Percentiles rank a stretch among this genome's conserved stretches.
Evolutionary conservation across 2,888 invertebrate genomes (phyloP).

Genomic region (Hypselothyrea guttata): DNA sequence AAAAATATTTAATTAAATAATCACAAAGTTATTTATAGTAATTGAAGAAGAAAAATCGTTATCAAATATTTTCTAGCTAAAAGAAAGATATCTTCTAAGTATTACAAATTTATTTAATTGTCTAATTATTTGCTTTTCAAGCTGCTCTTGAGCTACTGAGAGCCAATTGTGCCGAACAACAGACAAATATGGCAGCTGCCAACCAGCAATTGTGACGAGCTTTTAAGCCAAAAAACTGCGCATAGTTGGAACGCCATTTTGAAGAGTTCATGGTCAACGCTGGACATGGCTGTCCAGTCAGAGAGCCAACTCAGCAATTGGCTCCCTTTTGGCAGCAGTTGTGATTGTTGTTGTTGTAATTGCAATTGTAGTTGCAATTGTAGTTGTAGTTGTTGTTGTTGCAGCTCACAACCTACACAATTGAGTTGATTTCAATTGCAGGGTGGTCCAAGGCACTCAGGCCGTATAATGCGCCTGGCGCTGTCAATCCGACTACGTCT

Average conservation of each 20-base stretch:
- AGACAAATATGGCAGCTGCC: slow-evolving; percentile 39
- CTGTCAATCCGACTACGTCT: slow-evolving; percentile 60
- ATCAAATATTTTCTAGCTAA: too few species aligned
- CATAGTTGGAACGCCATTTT: slow-evolving; percentile 51
- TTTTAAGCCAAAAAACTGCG: slow-evolving; percentile 8
- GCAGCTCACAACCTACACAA: slow-evolving; percentile 58
- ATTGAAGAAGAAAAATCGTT: too few species aligned
- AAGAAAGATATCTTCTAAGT: too few species aligned
- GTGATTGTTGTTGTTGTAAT: background rate
- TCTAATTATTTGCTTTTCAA: too few species aligned
- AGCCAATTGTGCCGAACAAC: too few species aligned
- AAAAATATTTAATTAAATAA: too few species aligned
- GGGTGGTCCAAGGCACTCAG: slow-evolving; percentile 69
- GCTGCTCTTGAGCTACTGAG: too few species aligned
- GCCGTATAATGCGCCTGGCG: slow-evolving; percentile 69
- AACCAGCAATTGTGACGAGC: slow-evolving; percentile 9
- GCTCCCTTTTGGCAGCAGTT: slow-evolving; percentile 9
- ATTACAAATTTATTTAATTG: too few species aligned
- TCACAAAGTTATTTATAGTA: too few species aligned
- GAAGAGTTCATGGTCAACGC: slow-evolving; percentile 52
- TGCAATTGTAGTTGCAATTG: slow-evolving; percentile 19
- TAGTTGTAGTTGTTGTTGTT: slow-evolving; percentile 19
- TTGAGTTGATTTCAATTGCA: slow-evolving; percentile 73
- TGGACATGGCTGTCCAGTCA: slow-evolving; percentile 28
- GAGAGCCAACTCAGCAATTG: slow-evolving; percentile 21